Base-by-base conservation (phyloP, 2,113 vertebrate genomes). In the Melanotaenia duboulayi region DNA sequence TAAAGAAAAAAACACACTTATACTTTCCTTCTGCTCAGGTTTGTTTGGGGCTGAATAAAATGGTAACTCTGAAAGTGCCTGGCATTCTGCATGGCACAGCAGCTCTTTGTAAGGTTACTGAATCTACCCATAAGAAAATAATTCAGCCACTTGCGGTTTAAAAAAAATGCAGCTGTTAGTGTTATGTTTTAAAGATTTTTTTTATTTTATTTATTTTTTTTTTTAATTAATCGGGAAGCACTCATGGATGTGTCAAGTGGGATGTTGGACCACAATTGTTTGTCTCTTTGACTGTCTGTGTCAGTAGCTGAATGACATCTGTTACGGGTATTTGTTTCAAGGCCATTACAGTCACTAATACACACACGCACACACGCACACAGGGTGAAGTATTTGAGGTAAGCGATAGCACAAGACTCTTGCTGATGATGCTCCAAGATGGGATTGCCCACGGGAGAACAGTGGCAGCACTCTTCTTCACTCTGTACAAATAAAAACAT, bases 271-370 rank as follows among this genome's bases (percentile, higher is more conserved):
- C 37, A 23, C 76, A 52, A 67, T 75, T 87, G 80, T 59, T 76
- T 76, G 75, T 84, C 75, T 77, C 81, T 76, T 81, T 78, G 85
- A 82, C 83, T 50, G 39, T 48, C 65, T 57, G 66, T 65, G 51
- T 73, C 19, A 19, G 63, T 44, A 11, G 78, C 78, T 80, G 76
- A 86, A 80, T 82, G 83, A 84, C 83, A 87, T 84, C 78, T 84
- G 83, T 44, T 87, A 75, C 83, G 78, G 73, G 63, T 78, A 86
- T 84, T 83, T 73, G 64, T 49, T 81, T 59, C 80, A 70, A 85
- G 78, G 81, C 68, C 60, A 78, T 82, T 85, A 76, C 64, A 65
- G 64, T 74, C 73, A 69, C 57, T 58, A 11, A 63, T n/a, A 51
- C 24, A 64, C 24, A 55, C 64, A 51, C 48, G 42, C 50, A 50